Base-by-base conservation (phyloP, 2,113 vertebrate species). In the Aspidoscelis tigris region DNA sequence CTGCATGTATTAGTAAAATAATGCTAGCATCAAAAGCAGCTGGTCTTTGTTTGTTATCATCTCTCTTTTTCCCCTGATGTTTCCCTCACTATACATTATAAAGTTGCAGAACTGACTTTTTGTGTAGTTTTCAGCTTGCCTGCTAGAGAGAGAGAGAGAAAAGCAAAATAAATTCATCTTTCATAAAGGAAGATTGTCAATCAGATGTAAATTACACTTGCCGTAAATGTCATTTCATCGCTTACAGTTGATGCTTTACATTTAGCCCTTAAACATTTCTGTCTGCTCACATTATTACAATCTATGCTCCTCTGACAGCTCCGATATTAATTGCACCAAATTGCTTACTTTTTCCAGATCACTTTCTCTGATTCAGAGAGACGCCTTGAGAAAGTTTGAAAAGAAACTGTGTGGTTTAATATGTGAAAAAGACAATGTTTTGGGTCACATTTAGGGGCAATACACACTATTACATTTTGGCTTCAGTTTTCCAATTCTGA, bases 311-410 rank as follows among this genome's bases (percentile, higher is more conserved):
- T 74, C 71, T 85, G 92, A 93, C 87, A 92, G 88, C 78, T 90
- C 79, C 92, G 70, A 53, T 84, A 89, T 92, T 95, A 95, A 94
- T 93, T 91, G 89, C 79, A 86, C 24, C 85, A 92, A 89, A 90
- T 89, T 94, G 81, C 81, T 88, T 85, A 61, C 84, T 81, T 89
- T 84, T 83, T 87, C 64, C 69, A 68, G 44, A 74, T 74, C 55
- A 22, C 78, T 76, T 84, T 73, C 80, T 92, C 64, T 86, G 84
- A 76, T 86, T 82, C 76, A 85, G 66, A 88, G 65, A 89, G 76
- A 50, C 72, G 53, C 88, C 85, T 82, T 84, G 92, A 88, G 81
- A 73, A 89, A 39, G 91, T 92, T 79, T 86, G 84, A 21, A 86
- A 87, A 91, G 92, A 70, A 89, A 88, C 47, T 2, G 68, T 84